phyloP scores from a whole-genome alignment of 2,888 invertebrate species.

The Acleris sparsana region DNA sequence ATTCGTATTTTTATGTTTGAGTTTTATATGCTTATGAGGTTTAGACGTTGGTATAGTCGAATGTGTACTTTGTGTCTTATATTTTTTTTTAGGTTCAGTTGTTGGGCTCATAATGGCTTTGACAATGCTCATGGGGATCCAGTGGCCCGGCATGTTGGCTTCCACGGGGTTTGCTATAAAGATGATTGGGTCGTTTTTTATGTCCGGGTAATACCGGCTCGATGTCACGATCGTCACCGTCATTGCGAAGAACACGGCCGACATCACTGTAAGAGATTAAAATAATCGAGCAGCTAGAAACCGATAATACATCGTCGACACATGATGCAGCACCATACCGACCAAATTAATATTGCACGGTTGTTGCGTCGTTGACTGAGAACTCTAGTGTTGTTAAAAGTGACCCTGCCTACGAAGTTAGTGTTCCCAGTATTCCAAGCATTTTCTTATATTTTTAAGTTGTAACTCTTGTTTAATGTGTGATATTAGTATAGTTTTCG shows the following conservation, averaged over 20 bases:
- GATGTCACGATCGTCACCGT: constrained; percentile 7
- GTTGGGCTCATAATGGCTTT: constrained; percentile 45
- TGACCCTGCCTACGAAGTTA: too few relatives aligned
- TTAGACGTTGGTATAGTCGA: constrained; percentile 5
- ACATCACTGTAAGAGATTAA: constrained; percentile 22
- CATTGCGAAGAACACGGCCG: constrained; percentile 5
- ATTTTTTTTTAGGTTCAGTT: constrained; percentile 27
- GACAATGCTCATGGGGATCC: constrained; percentile 57
- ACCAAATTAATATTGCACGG: too few relatives aligned
- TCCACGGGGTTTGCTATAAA: constrained; percentile 62
- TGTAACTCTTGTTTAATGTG: too few relatives aligned
- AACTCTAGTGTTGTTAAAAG: too few relatives aligned
- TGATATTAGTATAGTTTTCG: too few relatives aligned
- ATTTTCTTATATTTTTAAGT: too few relatives aligned
- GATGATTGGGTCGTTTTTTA: constrained; percentile 50
- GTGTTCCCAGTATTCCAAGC: too few relatives aligned
- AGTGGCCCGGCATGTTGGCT: constrained; percentile 60
- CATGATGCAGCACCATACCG: too few relatives aligned
- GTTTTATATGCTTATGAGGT: too few relatives aligned
- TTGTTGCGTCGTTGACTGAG: too few relatives aligned
- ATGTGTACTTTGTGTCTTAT: constrained; percentile 10
- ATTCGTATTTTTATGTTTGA: too few relatives aligned
- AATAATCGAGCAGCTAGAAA: neutral
- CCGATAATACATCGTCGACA: too few relatives aligned
- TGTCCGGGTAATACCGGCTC: constrained; percentile 42